These are phyloP conservation scores for Ceratosolen fusciceps DNA, from an alignment of 1,140 invertebrate species.

Conservation along the genomic window DNA sequence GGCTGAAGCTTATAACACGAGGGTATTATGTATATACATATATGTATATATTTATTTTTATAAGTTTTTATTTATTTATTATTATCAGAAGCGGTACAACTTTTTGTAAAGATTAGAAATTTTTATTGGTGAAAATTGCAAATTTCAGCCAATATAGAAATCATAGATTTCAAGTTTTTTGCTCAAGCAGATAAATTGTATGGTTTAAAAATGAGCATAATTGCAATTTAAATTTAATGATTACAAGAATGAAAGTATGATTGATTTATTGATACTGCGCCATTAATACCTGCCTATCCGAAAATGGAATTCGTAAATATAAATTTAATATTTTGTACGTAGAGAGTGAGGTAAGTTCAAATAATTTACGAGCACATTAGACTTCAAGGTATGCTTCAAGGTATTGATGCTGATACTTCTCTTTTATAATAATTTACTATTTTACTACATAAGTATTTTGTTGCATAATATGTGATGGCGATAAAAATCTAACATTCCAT, in stretches of 20 bases:
- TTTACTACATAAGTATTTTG: no score
- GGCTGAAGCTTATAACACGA: slow-evolving; percentile 14
- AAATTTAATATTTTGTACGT: no score
- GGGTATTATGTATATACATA: background rate
- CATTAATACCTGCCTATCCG: background rate
- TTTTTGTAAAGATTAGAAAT: background rate
- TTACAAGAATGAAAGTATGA: background rate
- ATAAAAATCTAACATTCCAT: no score
- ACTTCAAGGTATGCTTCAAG: no score
- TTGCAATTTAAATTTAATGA: background rate
- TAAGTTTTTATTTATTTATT: slow-evolving; percentile 2
- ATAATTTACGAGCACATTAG: background rate
- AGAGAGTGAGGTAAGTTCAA: no score
- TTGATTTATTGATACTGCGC: no score
- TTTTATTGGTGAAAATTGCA: background rate
- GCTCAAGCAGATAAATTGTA: background rate
- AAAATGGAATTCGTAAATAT: background rate
- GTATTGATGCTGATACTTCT: no score
- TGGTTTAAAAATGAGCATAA: background rate
- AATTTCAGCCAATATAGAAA: background rate
- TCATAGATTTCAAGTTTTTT: background rate
- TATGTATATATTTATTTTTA: slow-evolving; percentile 35
- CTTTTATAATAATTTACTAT: no score
- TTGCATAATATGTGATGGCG: no score
- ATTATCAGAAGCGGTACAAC: background rate